A percentile compares a stretch with the other conserved stretches of the same genome.
Evolutionary conservation across 1,140 invertebrate genomes (phyloP).

Genomic region (Temnothorax longispinosus): DNA sequence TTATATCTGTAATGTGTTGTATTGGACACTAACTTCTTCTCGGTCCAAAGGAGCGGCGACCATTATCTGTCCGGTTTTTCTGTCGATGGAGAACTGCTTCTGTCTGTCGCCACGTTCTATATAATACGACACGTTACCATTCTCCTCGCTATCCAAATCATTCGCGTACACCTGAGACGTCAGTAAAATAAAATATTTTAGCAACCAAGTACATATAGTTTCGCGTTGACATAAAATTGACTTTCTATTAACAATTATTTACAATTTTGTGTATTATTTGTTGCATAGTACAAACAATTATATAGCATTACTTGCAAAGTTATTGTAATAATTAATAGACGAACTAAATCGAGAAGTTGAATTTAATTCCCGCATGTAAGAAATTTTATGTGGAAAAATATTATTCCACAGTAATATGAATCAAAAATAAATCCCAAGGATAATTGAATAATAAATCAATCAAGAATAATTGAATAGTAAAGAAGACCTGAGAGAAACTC

Average conservation of each 20-base stretch:
- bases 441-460: not conserved
- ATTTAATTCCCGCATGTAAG: not conserved
- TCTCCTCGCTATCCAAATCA: constrained; percentile 93
- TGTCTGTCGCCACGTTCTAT: constrained; percentile 92
- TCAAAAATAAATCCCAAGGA: not conserved
- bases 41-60: constrained; percentile 92
- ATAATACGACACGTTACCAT: constrained; percentile 92
- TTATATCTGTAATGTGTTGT: not conserved
- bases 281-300: not conserved
- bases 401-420: not conserved
- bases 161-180: constrained; percentile 88
- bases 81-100: constrained; percentile 92
- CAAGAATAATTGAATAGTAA: not conserved
- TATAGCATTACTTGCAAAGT: not conserved
- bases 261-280: not conserved
- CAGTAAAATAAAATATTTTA: constrained; percentile 22
- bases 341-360: not conserved
- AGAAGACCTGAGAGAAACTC: not conserved
- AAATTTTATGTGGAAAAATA: not conserved
- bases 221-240: not conserved
- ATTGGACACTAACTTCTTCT: constrained; percentile 88
- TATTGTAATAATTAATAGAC: not conserved
- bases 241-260: not conserved
- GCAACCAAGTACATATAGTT: not conserved
- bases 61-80: constrained; percentile 91